Evolutionary conservation across 2,888 invertebrate species (phyloP).

Genomic region (Drosophila koepferae): DNA sequence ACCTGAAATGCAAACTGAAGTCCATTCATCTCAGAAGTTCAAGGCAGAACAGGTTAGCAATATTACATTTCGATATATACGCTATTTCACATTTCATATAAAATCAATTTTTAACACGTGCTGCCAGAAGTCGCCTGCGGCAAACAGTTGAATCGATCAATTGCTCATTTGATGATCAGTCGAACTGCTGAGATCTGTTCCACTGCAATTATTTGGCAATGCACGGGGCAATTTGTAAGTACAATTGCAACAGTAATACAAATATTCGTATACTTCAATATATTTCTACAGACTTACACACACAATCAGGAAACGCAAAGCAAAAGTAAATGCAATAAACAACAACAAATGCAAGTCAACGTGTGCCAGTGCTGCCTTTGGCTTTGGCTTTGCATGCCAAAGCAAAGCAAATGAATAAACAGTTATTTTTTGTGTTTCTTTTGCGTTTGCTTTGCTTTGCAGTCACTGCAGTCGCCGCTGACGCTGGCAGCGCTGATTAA

Average conservation of each 20-base stretch:
- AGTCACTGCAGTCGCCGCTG: conserved; percentile 6
- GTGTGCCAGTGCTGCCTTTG: conserved; percentile 51
- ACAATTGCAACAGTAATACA: conserved; percentile 45
- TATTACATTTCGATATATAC: not conserved
- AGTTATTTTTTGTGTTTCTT: conserved; percentile 37
- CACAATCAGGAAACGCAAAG: conserved; percentile 13
- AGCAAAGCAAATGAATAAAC: conserved; percentile 20
- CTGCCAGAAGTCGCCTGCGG: conserved; percentile 25
- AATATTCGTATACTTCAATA: conserved; percentile 2
- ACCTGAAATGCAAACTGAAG: conserved; percentile 12
- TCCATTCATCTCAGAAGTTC: conserved; percentile 38
- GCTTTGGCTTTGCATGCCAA: not conserved
- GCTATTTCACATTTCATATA: not conserved
- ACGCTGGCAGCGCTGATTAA: conserved; percentile 34
- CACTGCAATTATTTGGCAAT: conserved; percentile 62
- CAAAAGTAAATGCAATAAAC: not conserved
- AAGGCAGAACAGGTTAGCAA: conserved; percentile 24
- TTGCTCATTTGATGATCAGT: not conserved
- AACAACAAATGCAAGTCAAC: conserved; percentile 13
- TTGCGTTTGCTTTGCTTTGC: conserved; percentile 21
- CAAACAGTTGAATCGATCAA: conserved; percentile 15
- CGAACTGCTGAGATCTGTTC: conserved; percentile 22
- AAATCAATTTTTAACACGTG: conserved; percentile 29
- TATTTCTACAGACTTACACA: conserved; percentile 2
- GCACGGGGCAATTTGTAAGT: conserved; percentile 16